Conservation (phyloP, 2,113 vertebrate species). For the Onychostruthus taczanowskii region DNA sequence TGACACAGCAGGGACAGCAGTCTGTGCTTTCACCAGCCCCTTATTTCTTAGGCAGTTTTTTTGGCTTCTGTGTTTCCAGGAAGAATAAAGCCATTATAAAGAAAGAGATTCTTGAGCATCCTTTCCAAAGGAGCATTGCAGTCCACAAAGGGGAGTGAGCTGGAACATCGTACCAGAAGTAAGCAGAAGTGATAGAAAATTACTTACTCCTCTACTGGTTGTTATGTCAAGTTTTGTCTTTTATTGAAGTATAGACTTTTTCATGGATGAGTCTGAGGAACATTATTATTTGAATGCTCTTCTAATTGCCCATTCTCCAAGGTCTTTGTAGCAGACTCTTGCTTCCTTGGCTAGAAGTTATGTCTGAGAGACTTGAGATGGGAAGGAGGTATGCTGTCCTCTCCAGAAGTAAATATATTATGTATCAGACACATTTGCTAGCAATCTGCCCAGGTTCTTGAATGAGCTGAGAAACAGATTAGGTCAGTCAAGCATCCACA, state of each 20-base stretch:
- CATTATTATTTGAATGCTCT: background rate
- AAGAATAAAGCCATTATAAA: background rate
- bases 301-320: background rate
- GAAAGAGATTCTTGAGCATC: background rate
- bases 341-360: background rate
- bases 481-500: background rate
- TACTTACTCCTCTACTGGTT: background rate
- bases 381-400: background rate
- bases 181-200: background rate
- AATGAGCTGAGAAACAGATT: conserved; percentile 4
- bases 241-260: background rate
- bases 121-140: background rate
- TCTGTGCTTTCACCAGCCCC: background rate
- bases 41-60: background rate
- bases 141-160: background rate
- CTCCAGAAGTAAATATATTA: background rate
- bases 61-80: background rate
- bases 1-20: background rate
- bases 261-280: background rate
- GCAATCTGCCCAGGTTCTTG: background rate
- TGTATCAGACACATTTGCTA: background rate
- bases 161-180: background rate
- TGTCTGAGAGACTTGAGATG: background rate
- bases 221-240: background rate
- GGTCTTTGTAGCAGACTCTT: background rate